Percentiles rank a stretch among this genome's conserved stretches.
phyloP scores from a whole-genome alignment of 2,113 vertebrate genomes.

The Spermophilus dauricus region DNA sequence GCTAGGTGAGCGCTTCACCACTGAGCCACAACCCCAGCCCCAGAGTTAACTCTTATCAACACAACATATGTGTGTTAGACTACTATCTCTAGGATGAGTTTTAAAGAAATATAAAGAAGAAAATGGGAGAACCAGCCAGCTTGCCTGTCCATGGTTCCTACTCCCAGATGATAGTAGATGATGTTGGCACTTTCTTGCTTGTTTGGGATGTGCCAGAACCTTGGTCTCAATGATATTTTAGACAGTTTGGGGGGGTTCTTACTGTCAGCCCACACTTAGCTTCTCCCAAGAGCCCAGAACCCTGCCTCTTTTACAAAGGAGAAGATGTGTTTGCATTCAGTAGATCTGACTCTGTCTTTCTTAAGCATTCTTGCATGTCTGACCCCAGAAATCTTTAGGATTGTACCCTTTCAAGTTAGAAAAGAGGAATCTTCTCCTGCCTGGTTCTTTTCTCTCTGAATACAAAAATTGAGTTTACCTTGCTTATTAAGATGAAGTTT shows the following conservation, averaged over 20 bases:
- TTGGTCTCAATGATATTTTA: not conserved
- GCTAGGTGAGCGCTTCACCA: too few relatives aligned
- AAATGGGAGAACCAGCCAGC: not conserved
- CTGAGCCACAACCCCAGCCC: too few relatives aligned
- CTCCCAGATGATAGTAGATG: not conserved
- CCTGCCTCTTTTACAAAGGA: not conserved
- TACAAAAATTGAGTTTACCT: not conserved
- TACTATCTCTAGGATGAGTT: not conserved
- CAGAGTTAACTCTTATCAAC: not conserved
- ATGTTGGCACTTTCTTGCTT: not conserved
- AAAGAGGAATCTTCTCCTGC: not conserved
- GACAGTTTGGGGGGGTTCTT: not conserved
- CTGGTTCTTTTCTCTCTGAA: not conserved
- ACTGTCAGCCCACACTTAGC: not conserved
- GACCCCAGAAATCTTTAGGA: not conserved
- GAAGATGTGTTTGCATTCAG: not conserved
- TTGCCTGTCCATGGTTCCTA: not conserved
- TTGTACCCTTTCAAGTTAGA: not conserved
- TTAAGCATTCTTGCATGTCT: not conserved
- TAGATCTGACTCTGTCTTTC: not conserved
- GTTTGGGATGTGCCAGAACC: not conserved
- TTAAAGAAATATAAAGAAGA: not conserved
- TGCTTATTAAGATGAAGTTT: conserved; percentile 25
- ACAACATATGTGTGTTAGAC: not conserved
- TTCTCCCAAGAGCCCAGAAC: not conserved